Evolutionary conservation across 1,140 invertebrate species (phyloP), one percentile per base, ranked within the genome.

Genomic region (Sipha flava): DNA sequence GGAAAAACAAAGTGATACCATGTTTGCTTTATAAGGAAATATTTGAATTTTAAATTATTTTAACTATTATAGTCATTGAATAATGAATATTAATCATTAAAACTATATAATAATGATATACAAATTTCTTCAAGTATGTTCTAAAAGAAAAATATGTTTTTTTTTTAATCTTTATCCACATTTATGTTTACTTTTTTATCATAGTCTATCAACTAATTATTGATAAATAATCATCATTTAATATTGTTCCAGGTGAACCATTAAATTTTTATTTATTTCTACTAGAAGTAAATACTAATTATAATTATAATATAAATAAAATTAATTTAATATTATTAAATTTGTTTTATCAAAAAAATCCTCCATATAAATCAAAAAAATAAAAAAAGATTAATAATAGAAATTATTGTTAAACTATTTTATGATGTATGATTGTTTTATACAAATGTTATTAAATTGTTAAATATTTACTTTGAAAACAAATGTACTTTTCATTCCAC

Each of bases 1-100:
- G 47, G 57, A 72, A 43, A 80, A 80, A 64, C 66, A 80, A 80
- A 62, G 72, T 7, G 70, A 72, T 40, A 37, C 80, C 1, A 73
- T 80, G 68, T 80, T 80, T 75, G 70, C 73, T 43, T 77, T 77
- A 21, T 77, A 77, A 77, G 18, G 40, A 3, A 16, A n/a, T 9
- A 29, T 9, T 1, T 14, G 16, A 45, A 45, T 45, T 43, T 70
- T 70, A 4, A 47, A 29, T 7, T 47, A 70, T 47, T 70, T 29
- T 29, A 26, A 47, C 47, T 47, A 26, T 29, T 70, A 47, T 21
- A 45, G 16, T 68, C 23, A 68, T 26, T 68, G 2, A 45, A 10
- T 40, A 10, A 6, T 6, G 10, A 40, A 45, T 45, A 70, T 70
- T 47, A 70, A 47, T 45, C 40, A 47, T 47, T 16, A 16, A 3